phyloP scores from a whole-genome alignment of 1,140 invertebrate species.

The Dendrolimus punctatus region DNA sequence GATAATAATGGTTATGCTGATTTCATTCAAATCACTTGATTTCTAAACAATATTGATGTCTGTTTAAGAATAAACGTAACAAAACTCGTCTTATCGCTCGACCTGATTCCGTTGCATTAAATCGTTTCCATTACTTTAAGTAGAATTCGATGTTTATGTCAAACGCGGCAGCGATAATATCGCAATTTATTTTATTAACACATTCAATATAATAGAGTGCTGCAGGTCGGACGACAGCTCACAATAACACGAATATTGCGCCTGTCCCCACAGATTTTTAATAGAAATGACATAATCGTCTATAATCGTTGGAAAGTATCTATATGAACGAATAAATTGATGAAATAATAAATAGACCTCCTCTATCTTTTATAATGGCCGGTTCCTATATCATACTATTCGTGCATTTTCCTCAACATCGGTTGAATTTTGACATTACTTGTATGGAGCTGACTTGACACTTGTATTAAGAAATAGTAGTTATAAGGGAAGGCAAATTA shows the following conservation, averaged over 20 bases:
- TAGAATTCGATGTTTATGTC: slow-evolving; percentile 68
- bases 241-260: background rate
- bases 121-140: slow-evolving; percentile 67
- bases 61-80: slow-evolving; percentile 18
- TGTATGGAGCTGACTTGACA: too few species aligned
- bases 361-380: too few species aligned
- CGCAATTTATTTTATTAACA: slow-evolving; percentile 65
- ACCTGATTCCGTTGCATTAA: slow-evolving; percentile 49
- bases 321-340: too few species aligned
- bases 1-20: slow-evolving; percentile 5
- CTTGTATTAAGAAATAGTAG: too few species aligned
- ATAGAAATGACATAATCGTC: too few species aligned
- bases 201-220: slow-evolving; percentile 43
- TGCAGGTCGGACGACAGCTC: slow-evolving; percentile 21
- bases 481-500: too few species aligned
- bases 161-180: slow-evolving; percentile 59
- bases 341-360: too few species aligned
- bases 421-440: too few species aligned
- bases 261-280: too few species aligned
- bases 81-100: slow-evolving; percentile 46
- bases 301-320: too few species aligned
- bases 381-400: too few species aligned
- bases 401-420: too few species aligned
- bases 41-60: slow-evolving; percentile 11
- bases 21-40: background rate